Evolutionary conservation across 2,113 vertebrate species (phyloP), one percentile per base, ranked within the genome.

Genomic region (Macrotis lagotis): DNA sequence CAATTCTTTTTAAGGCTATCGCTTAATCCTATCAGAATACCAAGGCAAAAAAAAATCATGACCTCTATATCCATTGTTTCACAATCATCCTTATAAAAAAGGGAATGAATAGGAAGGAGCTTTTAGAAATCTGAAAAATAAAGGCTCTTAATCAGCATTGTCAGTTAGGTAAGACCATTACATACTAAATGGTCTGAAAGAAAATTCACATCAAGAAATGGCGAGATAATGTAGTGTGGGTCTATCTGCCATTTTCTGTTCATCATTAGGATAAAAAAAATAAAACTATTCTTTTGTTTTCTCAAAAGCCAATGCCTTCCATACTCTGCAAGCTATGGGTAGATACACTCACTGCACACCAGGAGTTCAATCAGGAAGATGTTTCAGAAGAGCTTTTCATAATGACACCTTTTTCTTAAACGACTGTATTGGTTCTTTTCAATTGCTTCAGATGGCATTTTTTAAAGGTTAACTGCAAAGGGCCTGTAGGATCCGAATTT

Each of bases 401-500:
- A 94, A 96, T 91, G 90, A 48, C 24, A 49, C 52, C n/a, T 94
- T 97, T 96, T 96, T 90, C 95, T 91, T 92, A 94, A 92, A 96
- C 94, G 96, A 95, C 59, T 12, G 50, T 93, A 96, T 92, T 3
- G 0, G 74, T 92, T 98, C 94, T 94, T 97, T 97, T 94, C 92
- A 96, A 51, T 98, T 93, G 53, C 92, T 97, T 97, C 97, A 98
- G 96, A 91, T 97, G 90, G 66, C 95, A 95, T 96, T 96, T 93
- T 83, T 95, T 97, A 96, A 95, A 97, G 97, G 91, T 94, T 97
- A 98, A 96, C 94, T 94, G 93, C 88, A 90, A 96, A 95, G 51
- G 83, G 66, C 59, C 92, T 83, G 93, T 96, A 0, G 0, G 93
- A 25, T 26, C 91, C 14, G 92, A 92, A 24, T 92, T 96, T 93